phyloP scores from a whole-genome alignment of 64 coral and sea anemone genomes.

The Stichodactyla mertensii region DNA sequence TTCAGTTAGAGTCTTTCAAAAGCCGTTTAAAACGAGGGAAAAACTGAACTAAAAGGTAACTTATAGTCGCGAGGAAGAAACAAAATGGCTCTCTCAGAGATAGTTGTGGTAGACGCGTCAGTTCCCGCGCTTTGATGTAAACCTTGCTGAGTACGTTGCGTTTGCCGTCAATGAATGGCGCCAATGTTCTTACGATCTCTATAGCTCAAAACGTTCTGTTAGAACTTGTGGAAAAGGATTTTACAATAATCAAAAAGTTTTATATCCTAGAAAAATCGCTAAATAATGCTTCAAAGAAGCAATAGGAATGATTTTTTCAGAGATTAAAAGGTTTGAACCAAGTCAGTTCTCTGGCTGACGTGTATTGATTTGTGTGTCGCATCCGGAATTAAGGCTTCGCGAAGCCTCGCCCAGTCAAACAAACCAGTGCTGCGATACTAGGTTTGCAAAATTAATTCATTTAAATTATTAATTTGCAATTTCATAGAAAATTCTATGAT shows the following conservation, averaged over 20 bases:
- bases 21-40: not conserved
- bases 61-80: not conserved
- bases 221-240: not conserved
- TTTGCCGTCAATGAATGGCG: slow-evolving; percentile 16
- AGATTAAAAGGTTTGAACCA: not conserved
- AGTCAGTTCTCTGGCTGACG: not conserved
- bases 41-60: not conserved
- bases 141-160: not conserved
- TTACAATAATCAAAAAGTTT: not conserved
- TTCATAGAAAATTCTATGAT: no score
- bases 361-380: not conserved
- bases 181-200: not conserved
- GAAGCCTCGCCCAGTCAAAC: not conserved
- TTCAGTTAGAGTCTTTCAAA: not conserved
- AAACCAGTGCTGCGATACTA: not conserved
- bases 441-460: not conserved
- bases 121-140: not conserved
- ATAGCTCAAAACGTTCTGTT: not conserved
- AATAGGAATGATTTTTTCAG: not conserved
- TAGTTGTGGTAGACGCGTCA: not conserved
- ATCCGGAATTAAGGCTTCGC: not conserved
- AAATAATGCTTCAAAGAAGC: no score
- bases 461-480: no score
- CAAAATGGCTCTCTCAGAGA: not conserved
- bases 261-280: no score